Evolutionary conservation across 2,113 vertebrate species (phyloP).

Genomic region (Lipotes vexillifer): DNA sequence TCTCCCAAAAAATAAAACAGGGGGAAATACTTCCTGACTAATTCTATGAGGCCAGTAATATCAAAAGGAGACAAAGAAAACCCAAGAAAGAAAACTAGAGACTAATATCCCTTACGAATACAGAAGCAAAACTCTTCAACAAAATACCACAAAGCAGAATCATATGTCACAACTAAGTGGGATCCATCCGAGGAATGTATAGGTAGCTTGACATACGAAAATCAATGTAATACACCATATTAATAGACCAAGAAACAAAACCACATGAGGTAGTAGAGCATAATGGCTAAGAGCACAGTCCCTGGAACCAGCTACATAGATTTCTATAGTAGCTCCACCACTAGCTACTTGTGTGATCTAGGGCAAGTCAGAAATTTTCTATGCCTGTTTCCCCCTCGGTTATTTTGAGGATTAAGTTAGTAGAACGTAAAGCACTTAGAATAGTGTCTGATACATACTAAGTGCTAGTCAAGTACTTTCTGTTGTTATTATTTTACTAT

Average conservation of each 20-base stretch:
- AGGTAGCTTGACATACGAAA: background rate
- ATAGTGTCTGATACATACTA: background rate
- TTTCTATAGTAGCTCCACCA: background rate
- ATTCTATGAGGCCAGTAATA: background rate
- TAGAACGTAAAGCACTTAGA: background rate
- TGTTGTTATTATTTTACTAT: background rate
- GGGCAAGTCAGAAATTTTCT: background rate
- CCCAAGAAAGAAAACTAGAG: background rate
- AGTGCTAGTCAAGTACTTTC: background rate
- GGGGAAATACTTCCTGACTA: background rate
- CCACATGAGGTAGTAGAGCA: background rate
- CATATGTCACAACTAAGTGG: background rate
- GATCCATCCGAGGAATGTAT: background rate
- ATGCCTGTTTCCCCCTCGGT: background rate
- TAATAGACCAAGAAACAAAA: background rate
- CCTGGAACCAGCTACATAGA: background rate
- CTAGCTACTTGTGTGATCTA: background rate
- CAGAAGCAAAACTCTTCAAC: background rate
- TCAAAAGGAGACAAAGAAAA: background rate
- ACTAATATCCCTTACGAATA: background rate
- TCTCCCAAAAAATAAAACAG: background rate
- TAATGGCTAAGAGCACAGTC: background rate
- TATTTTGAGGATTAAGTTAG: background rate
- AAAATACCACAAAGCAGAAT: background rate
- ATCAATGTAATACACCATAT: background rate